phyloP scores from a whole-genome alignment of 2,113 vertebrate genomes.

The Trematomus loennbergii region DNA sequence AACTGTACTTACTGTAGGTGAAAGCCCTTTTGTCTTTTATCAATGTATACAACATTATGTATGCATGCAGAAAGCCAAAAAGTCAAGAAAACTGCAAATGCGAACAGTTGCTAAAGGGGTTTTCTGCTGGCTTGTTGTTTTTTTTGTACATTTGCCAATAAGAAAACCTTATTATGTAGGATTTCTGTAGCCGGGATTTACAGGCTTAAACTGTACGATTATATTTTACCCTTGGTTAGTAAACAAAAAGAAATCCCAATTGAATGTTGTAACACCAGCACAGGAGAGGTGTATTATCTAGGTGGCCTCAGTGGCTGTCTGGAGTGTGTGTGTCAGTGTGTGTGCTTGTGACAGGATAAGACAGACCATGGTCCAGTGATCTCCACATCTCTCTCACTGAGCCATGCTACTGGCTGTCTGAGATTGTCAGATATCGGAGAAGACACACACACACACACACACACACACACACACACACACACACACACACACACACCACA shows the following conservation, averaged over 20 bases:
- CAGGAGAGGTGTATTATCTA: conserved; percentile 33
- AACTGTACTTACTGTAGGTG: too few relatives aligned
- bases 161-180: neutral
- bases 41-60: neutral
- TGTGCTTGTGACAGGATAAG: conserved; percentile 56
- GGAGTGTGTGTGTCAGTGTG: conserved; percentile 2
- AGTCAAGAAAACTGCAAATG: conserved; percentile 26
- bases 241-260: conserved; percentile 31
- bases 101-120: conserved; percentile 13
- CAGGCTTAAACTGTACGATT: conserved; percentile 20
- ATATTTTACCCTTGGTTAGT: conserved; percentile 34
- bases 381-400: conserved; percentile 69
- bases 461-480: neutral
- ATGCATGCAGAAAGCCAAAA: neutral
- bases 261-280: conserved; percentile 34
- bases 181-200: conserved; percentile 22
- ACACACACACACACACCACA: neutral
- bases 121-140: conserved; percentile 27
- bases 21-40: neutral
- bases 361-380: conserved; percentile 59
- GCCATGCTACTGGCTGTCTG: conserved; percentile 63
- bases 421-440: conserved; percentile 62
- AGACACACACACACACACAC: conserved; percentile 4
- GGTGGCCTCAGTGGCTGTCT: conserved; percentile 42
- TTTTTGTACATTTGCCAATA: conserved; percentile 5